These are phyloP conservation scores for Lasius platythorax DNA, from an alignment of 2,888 invertebrate species.

Conservation along the genomic window DNA sequence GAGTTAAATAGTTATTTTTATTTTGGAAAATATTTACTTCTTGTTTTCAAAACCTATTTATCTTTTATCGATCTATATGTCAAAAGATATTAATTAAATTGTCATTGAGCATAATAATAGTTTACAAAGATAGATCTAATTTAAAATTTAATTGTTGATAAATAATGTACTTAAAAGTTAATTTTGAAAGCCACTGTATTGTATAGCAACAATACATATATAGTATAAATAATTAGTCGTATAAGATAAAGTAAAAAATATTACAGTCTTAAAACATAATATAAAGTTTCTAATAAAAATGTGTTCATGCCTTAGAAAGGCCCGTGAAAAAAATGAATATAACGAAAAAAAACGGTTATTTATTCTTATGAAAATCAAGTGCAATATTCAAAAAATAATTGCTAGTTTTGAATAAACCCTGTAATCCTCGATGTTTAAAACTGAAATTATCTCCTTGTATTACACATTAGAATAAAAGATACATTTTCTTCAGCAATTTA, in stretches of 20 bases:
- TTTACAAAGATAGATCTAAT: conserved; percentile 12
- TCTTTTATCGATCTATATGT: not conserved
- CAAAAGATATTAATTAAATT: not conserved
- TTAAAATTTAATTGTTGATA: conserved; percentile 23
- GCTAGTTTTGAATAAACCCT: conserved; percentile 29
- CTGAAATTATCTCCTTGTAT: conserved; percentile 27
- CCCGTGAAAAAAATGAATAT: conserved; percentile 4
- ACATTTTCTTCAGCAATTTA: conserved; percentile 11
- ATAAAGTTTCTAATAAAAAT: conserved; percentile 53
- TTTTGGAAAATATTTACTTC: conserved; percentile 14
- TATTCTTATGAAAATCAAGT: conserved; percentile 33
- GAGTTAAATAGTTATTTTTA: conserved; percentile 16
- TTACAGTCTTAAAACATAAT: conserved; percentile 23
- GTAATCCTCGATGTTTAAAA: conserved; percentile 37
- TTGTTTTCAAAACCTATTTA: not conserved
- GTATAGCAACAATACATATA: conserved; percentile 1
- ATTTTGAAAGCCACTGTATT: conserved; percentile 19
- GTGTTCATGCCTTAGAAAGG: conserved; percentile 43
- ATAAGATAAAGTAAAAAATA: conserved; percentile 29
- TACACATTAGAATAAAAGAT: conserved; percentile 31
- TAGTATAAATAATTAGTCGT: conserved; percentile 1
- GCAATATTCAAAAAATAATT: conserved; percentile 33
- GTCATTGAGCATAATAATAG: not conserved
- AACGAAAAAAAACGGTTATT: conserved; percentile 15
- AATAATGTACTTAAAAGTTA: conserved; percentile 46